Base-by-base conservation (phyloP, 92 coral and sea anemone genomes). In the Porites rus region DNA sequence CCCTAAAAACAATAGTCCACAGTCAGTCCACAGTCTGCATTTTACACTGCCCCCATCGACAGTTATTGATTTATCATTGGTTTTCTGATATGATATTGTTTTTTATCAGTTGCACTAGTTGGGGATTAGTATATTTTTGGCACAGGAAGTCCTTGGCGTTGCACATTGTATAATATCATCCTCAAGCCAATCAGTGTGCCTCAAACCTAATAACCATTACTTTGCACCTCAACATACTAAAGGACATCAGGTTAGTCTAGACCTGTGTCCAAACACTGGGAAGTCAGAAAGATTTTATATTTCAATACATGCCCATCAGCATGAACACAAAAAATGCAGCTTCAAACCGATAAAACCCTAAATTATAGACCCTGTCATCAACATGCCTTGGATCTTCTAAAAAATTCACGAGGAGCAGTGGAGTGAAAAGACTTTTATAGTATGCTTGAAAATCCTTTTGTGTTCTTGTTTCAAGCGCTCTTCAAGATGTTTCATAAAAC, bases 401-500 rank as follows among this genome's bases (percentile, higher is more conserved):
- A 73, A 72, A 43, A 73, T 21, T 72, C 72, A 60, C 79, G 22
- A 20, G 46, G 62, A 13, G 87, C 87, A 72, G 13, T 17, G 54
- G 61, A 63, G 87, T 63, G 87, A 72, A 83, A 72, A 59, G 67
- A 56, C 72, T 61, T 73, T 73, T 17, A 43, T 8, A 19, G 51
- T 62, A 72, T 62, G 72, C 25, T 9, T 14, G 14, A 60, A 28
- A 68, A 21, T 18, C 14, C 58, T n/a, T 70, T 69, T 71, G 66
- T 71, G 13, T 14, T 46, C 20, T 11, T 0, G 51, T 10, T 24
- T 56, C 19, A 18, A 25, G 63, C 79, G 25, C 60, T 16, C 87
- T 72, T 72, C 72, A 61, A 72, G 72, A 50, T 17, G 62, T 51
- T 83, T 73, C 59, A 59, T 12, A 73, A 72, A n/a, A 83, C 80